Evolutionary conservation across 1,140 invertebrate species (phyloP).

Genomic region (Mactra quadrangularis): DNA sequence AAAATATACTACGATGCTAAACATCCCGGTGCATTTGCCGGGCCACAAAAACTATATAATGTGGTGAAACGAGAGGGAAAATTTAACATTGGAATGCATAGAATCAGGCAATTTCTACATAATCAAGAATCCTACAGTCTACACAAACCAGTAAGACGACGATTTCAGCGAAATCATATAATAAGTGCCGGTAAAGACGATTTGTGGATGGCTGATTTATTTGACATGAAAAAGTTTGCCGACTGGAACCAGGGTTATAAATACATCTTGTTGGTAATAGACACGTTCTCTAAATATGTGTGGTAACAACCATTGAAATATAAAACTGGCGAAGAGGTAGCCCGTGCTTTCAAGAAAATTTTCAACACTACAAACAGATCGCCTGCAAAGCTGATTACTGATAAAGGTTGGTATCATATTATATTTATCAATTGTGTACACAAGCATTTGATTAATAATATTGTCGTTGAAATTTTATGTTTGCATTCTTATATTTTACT

Average conservation of each 20-base stretch:
- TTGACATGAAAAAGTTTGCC: conserved; percentile 21
- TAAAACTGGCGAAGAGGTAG: conserved; percentile 26
- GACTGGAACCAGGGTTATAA: conserved; percentile 23
- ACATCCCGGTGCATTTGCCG: conserved; percentile 10
- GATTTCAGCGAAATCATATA: no score
- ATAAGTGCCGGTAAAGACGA: no score
- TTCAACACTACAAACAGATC: no score
- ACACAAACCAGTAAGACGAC: no score
- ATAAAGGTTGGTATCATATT: conserved; percentile 4
- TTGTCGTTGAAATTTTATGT: neutral
- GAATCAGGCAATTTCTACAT: conserved; percentile 5
- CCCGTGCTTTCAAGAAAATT: neutral
- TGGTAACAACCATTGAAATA: no score
- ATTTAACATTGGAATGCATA: neutral
- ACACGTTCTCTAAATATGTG: no score
- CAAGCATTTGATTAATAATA: neutral
- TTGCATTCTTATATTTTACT: neutral
- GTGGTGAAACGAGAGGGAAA: conserved; percentile 10
- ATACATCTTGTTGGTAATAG: no score
- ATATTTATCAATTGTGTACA: neutral
- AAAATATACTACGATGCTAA: conserved; percentile 3
- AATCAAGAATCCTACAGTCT: no score
- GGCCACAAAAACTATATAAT: conserved; percentile 29
- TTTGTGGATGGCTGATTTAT: conserved; percentile 27
- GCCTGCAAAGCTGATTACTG: conserved; percentile 27